A percentile compares a stretch with the other conserved stretches of the same genome.
Conservation (phyloP, 2,888 invertebrate genomes). For the Brachypterus glaber region DNA sequence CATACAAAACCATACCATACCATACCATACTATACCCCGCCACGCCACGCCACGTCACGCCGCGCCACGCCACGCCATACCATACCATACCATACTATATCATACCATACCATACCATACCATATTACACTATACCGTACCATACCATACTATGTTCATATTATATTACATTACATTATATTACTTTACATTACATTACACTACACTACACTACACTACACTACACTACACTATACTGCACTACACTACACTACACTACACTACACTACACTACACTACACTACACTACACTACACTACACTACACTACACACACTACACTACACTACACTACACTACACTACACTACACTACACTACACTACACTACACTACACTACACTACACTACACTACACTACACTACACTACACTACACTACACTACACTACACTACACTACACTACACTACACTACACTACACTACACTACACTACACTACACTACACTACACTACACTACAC, state of each 20-base stretch:
- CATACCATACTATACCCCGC: not conserved
- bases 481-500: no score
- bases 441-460: conserved; percentile 1
- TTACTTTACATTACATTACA: not conserved
- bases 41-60: not conserved
- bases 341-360: conserved; percentile 1
- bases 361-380: conserved; percentile 1
- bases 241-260: no score
- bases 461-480: conserved; percentile 1
- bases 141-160: not conserved
- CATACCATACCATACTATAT: not conserved
- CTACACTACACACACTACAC: not conserved
- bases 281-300: not conserved
- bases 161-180: not conserved
- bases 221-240: not conserved
- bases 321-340: not conserved
- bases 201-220: not conserved
- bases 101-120: not conserved
- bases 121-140: not conserved
- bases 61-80: not conserved
- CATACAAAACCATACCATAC: not conserved
- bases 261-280: no score
- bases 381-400: conserved; percentile 1
- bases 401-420: conserved; percentile 1
- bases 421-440: conserved; percentile 1